These are phyloP conservation scores for Melospiza melodia DNA, from an alignment of 2,113 vertebrate genomes.

Conservation along the genomic window DNA sequence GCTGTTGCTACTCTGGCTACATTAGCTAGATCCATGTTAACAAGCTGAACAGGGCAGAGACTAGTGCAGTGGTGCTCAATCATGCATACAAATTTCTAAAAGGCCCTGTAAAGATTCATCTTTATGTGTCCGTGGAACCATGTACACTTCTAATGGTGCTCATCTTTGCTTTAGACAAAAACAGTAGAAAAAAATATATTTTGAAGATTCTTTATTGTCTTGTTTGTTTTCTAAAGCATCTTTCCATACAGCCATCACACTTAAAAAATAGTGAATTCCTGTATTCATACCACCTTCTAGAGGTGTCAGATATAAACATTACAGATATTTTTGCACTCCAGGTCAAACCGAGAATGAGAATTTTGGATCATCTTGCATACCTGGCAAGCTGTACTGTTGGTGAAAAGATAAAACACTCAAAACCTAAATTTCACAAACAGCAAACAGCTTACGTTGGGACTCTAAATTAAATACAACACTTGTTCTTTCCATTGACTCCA, in stretches of 20 bases:
- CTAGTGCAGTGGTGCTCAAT: neutral
- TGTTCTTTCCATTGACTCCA: neutral
- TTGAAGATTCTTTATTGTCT: neutral
- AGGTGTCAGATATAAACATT: neutral
- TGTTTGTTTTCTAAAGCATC: neutral
- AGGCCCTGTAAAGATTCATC: neutral
- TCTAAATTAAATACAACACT: neutral
- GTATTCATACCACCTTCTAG: neutral
- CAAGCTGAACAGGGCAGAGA: neutral
- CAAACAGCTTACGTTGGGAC: neutral
- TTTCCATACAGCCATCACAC: neutral
- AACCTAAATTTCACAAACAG: neutral
- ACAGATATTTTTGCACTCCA: neutral
- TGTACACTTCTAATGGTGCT: neutral
- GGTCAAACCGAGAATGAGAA: neutral
- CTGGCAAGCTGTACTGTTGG: neutral
- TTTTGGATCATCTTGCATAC: neutral
- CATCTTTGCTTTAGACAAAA: neutral
- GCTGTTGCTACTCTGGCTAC: neutral
- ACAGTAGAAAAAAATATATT: neutral
- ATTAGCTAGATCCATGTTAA: neutral
- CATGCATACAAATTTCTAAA: neutral
- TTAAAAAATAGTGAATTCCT: neutral
- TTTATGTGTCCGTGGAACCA: fast-evolving
- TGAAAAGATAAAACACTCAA: neutral